Conservation (phyloP, 2,797 vertebrate species). For the Antrozous pallidus region DNA sequence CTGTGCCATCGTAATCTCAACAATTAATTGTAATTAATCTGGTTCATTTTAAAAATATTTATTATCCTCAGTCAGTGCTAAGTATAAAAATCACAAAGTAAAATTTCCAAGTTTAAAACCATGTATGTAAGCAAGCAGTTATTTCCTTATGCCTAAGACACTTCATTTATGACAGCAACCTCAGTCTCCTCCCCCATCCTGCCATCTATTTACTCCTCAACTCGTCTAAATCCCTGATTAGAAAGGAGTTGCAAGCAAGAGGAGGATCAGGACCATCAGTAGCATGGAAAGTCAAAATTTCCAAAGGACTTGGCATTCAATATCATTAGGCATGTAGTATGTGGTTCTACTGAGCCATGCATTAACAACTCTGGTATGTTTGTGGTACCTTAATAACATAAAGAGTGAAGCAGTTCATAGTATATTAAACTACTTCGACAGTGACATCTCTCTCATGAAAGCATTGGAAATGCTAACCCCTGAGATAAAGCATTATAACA, state of each 20-base stretch:
- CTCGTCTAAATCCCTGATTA: not conserved
- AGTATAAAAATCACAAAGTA: not conserved
- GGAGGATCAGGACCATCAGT: no score
- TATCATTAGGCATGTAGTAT: not conserved
- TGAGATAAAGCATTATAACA: not conserved
- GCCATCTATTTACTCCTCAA: not conserved
- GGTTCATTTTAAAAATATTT: not conserved
- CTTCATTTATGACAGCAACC: not conserved
- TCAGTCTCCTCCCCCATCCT: not conserved
- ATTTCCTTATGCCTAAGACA: not conserved
- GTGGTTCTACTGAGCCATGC: not conserved
- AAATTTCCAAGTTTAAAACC: not conserved
- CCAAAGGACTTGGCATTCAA: not conserved
- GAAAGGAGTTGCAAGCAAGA: slow-evolving; percentile 37
- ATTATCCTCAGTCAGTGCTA: not conserved
- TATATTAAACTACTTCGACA: not conserved
- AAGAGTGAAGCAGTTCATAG: slow-evolving; percentile 40
- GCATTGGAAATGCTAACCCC: not conserved
- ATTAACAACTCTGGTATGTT: slow-evolving; percentile 18
- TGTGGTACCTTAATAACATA: not conserved
- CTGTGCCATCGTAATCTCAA: not conserved
- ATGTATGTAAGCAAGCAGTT: not conserved
- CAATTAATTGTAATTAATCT: not conserved
- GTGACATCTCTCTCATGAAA: not conserved
- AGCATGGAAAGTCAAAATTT: slow-evolving; percentile 32